Evolutionary conservation across 2,797 vertebrate genomes (phyloP).

Genomic region (Diceros bicornis): DNA sequence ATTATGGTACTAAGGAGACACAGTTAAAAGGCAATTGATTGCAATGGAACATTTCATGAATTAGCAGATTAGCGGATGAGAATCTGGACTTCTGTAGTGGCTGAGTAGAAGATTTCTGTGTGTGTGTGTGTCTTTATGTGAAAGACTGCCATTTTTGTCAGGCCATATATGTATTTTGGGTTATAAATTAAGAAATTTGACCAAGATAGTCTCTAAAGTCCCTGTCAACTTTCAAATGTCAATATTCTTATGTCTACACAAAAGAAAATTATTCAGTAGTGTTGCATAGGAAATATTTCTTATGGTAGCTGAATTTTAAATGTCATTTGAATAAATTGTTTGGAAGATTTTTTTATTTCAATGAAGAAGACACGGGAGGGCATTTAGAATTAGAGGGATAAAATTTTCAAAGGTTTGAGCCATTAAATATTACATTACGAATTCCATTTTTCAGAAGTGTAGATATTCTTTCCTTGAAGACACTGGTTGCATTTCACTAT

Average conservation of each 20-base stretch:
- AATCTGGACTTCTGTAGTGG: neutral
- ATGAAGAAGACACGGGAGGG: neutral
- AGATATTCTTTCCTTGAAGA: neutral
- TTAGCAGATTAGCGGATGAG: neutral
- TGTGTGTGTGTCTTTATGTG: accelerated
- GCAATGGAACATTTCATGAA: neutral
- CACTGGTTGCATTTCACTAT: neutral
- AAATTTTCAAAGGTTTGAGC: neutral
- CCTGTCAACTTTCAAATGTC: neutral
- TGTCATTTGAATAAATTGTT: neutral
- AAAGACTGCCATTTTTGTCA: neutral
- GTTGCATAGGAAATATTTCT: neutral
- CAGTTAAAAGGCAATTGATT: neutral
- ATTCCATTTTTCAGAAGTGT: neutral
- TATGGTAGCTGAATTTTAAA: neutral
- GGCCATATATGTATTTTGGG: neutral
- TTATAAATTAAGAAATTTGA: neutral
- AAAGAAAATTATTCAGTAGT: neutral
- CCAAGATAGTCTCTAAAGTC: neutral
- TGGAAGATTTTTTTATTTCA: neutral
- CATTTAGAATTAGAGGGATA: neutral
- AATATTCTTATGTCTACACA: neutral
- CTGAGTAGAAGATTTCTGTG: neutral
- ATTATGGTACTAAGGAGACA: neutral
- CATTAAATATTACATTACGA: neutral